A percentile compares a stretch with the other conserved stretches of the same genome.
Evolutionary conservation across 1,140 invertebrate genomes (phyloP).

Genomic region (Papilio polyxenes): DNA sequence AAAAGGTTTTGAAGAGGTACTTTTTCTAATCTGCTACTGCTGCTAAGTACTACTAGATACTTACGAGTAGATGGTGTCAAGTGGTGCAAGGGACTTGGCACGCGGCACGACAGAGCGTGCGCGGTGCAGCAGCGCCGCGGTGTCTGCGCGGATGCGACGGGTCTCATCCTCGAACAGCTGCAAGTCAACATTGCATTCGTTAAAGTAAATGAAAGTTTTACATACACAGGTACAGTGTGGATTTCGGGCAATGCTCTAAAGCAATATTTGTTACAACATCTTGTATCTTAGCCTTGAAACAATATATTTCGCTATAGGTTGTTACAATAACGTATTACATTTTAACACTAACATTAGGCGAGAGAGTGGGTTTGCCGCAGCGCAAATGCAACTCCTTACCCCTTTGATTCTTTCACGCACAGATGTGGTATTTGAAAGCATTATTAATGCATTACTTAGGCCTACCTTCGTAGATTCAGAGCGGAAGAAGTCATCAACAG

Average conservation of each 20-base stretch:
- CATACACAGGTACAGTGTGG: background rate
- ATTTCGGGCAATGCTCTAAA: too few species aligned
- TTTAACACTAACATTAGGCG: too few species aligned
- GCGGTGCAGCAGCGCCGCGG: conserved; percentile 86
- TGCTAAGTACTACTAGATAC: conserved; percentile 41
- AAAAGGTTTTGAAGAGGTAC: background rate
- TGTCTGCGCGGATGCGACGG: conserved; percentile 87
- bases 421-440: background rate
- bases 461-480: conserved; percentile 87
- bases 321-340: too few species aligned
- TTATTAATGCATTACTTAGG: background rate
- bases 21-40: too few species aligned
- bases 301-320: too few species aligned
- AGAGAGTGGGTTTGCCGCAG: too few species aligned
- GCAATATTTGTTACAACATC: too few species aligned
- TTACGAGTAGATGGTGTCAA: conserved; percentile 75
- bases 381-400: too few species aligned
- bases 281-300: too few species aligned
- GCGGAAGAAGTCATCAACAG: conserved; percentile 88
- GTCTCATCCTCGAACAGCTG: conserved; percentile 91
- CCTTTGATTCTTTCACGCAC: too few species aligned
- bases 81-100: conserved; percentile 81
- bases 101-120: conserved; percentile 87
- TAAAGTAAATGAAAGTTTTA: background rate
- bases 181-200: conserved; percentile 40